Percentiles rank a stretch among this genome's conserved stretches.
Conservation (phyloP, 1,140 invertebrate species). For the Neotoxoptera formosana region DNA sequence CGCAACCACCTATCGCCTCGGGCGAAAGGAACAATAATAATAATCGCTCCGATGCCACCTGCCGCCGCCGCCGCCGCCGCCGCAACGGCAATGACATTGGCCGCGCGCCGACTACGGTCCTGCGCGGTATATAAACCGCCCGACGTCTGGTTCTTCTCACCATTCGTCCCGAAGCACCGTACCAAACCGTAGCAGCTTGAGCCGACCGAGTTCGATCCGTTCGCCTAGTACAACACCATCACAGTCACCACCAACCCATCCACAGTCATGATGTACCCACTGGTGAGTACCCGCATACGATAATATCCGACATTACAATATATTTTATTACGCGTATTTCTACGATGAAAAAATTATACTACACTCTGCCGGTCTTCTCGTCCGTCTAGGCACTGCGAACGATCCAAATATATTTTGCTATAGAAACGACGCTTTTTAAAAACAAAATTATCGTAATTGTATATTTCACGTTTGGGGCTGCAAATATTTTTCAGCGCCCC, state of each 20-base stretch:
- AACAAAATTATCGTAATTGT: no score
- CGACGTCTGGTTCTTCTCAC: constrained; percentile 26
- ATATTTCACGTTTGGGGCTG: no score
- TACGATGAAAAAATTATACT: no score
- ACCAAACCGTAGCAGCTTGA: constrained; percentile 29
- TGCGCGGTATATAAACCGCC: constrained; percentile 47
- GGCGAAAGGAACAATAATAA: neutral
- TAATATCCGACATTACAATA: neutral
- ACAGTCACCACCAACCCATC: neutral
- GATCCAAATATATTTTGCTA: no score
- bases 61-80: neutral
- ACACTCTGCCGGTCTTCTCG: no score
- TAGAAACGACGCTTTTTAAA: no score
- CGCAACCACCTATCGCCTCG: neutral
- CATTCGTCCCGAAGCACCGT: constrained; percentile 45
- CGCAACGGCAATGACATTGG: constrained; percentile 57
- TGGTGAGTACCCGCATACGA: constrained; percentile 27
- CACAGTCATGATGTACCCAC: neutral
- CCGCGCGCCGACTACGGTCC: constrained; percentile 11
- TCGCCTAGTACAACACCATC: constrained; percentile 28
- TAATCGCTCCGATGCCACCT: neutral
- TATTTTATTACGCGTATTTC: no score
- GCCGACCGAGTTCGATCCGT: neutral
- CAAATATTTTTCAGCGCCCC: no score
- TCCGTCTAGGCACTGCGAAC: no score